A percentile compares a stretch with the other conserved stretches of the same genome.
These are phyloP conservation scores for Petrocephalus microphthalmus DNA, from an alignment of 2,113 vertebrate species.

Conservation along the genomic window DNA sequence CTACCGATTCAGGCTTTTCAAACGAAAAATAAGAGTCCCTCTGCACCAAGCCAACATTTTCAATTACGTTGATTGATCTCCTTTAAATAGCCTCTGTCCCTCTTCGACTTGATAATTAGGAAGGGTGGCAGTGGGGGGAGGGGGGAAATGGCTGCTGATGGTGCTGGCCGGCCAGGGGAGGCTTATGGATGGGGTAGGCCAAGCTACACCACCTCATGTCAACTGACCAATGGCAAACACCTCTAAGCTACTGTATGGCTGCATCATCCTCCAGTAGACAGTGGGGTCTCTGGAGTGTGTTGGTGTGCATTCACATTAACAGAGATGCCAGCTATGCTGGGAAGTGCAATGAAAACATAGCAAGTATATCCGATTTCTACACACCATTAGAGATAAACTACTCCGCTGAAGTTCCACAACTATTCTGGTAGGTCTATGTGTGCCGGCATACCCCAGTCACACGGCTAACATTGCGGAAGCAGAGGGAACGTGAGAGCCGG, in stretches of 20 bases:
- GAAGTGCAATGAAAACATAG: neutral
- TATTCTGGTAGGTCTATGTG: neutral
- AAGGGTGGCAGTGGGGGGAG: too few relatives aligned
- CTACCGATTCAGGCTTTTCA: slow-evolving; percentile 42
- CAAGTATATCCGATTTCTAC: neutral
- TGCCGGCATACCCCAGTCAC: neutral
- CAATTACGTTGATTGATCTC: slow-evolving; percentile 56
- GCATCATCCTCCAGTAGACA: neutral
- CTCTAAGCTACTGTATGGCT: neutral
- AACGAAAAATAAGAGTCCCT: slow-evolving; percentile 57
- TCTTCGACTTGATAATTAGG: slow-evolving; percentile 29
- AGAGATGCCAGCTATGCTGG: neutral
- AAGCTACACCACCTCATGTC: neutral
- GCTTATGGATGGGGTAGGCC: neutral
- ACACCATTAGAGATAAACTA: neutral
- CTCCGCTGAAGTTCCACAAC: neutral
- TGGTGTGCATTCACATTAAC: neutral
- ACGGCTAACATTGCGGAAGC: neutral
- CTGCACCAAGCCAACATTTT: slow-evolving; percentile 35
- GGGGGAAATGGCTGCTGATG: too few relatives aligned
- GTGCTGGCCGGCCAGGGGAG: neutral
- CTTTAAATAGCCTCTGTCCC: slow-evolving; percentile 51
- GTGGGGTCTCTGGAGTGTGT: neutral
- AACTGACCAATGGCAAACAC: neutral
- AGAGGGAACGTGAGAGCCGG: neutral